Conservation (phyloP, 2,797 vertebrate genomes). For the Sorex maritimensis region DNA sequence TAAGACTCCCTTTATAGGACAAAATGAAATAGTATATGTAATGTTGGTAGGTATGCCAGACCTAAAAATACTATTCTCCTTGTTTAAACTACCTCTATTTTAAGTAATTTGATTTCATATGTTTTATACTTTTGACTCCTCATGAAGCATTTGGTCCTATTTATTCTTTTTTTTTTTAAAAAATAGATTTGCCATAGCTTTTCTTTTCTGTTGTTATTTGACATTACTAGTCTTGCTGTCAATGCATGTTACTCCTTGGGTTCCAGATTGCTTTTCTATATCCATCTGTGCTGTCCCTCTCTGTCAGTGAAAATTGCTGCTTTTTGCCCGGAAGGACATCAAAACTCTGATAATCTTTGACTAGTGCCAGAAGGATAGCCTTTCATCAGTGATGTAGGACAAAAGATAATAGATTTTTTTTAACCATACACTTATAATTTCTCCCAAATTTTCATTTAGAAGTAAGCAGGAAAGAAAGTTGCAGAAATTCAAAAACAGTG, state of each 20-base stretch:
- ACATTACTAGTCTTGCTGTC: conserved; percentile 25
- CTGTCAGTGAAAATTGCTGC: conserved; percentile 4
- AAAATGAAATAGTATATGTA: conserved; percentile 1
- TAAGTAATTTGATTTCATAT: conserved; percentile 46
- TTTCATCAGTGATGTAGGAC: neutral
- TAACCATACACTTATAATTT: conserved; percentile 23
- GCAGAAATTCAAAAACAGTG: neutral
- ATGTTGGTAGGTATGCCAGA: neutral
- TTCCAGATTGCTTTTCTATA: conserved; percentile 26
- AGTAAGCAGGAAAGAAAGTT: conserved; percentile 45
- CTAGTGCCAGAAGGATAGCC: neutral
- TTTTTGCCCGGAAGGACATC: conserved; percentile 23
- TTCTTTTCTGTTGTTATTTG: conserved; percentile 49
- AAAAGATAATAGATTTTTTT: neutral
- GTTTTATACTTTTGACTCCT: conserved; percentile 7
- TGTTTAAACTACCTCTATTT: conserved; percentile 52
- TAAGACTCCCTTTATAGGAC: conserved; percentile 65
- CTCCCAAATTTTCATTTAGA: conserved; percentile 42
- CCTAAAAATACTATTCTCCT: conserved; percentile 16
- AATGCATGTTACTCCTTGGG: neutral
- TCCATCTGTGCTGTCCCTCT: conserved; percentile 28
- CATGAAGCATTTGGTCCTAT: conserved; percentile 1
- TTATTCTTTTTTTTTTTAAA: neutral
- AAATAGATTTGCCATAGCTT: neutral
- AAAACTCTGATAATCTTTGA: conserved; percentile 32